phyloP scores from a whole-genome alignment of 2,797 vertebrate genomes.

The Myotis pilosus region DNA sequence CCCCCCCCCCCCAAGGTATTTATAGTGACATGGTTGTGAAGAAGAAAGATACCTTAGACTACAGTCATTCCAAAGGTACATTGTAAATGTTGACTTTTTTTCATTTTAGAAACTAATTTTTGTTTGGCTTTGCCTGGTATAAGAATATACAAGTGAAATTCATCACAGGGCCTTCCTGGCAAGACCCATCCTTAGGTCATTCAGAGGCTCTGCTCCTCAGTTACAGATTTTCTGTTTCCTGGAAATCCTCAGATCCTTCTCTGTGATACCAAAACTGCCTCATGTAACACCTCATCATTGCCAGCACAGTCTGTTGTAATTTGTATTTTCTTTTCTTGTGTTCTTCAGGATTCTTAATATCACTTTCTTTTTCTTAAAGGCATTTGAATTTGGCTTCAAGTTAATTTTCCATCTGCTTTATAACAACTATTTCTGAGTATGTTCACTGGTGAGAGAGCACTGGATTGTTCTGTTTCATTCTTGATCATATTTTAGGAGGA shows the following conservation, averaged over 20 bases:
- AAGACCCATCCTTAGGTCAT: not conserved
- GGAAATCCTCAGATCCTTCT: slow-evolving; percentile 31
- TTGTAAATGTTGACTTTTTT: not conserved
- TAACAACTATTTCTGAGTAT: not conserved
- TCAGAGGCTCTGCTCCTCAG: not conserved
- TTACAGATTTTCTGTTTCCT: slow-evolving; percentile 28
- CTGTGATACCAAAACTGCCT: slow-evolving; percentile 31
- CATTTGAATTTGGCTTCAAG: slow-evolving; percentile 18
- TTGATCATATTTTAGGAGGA: not conserved
- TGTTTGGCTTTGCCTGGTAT: not conserved
- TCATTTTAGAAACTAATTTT: slow-evolving; percentile 11
- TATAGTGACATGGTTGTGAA: not conserved
- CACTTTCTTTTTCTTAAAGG: not conserved
- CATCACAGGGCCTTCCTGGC: not conserved
- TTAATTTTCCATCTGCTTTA: slow-evolving; percentile 39
- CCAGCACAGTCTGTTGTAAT: not conserved
- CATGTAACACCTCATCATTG: slow-evolving; percentile 9
- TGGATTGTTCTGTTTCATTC: not conserved
- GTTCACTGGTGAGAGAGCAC: not conserved
- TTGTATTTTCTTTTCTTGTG: not conserved
- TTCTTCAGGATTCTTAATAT: slow-evolving; percentile 21
- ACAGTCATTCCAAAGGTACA: not conserved
- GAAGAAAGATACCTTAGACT: not conserved
- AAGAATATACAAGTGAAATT: not conserved
- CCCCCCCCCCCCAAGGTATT: not conserved